Evolutionary conservation across 1,140 invertebrate genomes (phyloP).

Genomic region (Drosophila santomea): DNA sequence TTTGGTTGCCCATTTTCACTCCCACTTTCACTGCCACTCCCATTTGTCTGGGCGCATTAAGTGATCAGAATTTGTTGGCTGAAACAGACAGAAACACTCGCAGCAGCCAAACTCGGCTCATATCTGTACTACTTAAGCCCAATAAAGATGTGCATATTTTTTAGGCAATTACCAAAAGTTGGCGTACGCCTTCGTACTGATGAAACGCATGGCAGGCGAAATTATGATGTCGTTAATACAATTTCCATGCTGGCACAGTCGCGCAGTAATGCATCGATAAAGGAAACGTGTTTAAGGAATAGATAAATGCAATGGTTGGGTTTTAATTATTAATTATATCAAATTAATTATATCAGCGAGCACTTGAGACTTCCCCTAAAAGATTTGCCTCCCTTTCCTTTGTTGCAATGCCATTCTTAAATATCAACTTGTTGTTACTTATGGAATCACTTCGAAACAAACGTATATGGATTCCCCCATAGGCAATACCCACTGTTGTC

Average conservation of each 20-base stretch:
- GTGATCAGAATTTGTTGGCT: slow-evolving; percentile 43
- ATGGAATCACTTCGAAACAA: no score
- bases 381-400: no score
- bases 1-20: background rate
- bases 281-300: background rate
- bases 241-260: slow-evolving; percentile 10
- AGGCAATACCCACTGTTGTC: background rate
- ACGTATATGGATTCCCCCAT: background rate
- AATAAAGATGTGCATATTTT: slow-evolving; percentile 55
- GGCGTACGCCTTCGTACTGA: slow-evolving; percentile 22
- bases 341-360: no score
- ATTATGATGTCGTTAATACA: slow-evolving; percentile 42
- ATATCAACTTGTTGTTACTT: no score
- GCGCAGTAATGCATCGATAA: background rate
- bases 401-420: no score
- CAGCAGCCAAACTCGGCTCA: background rate
- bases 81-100: slow-evolving; percentile 21
- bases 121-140: slow-evolving; percentile 38
- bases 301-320: no score
- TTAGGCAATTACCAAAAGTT: slow-evolving; percentile 44
- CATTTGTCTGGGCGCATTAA: slow-evolving; percentile 39
- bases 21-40: background rate
- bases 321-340: no score
- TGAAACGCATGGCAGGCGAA: slow-evolving; percentile 19
- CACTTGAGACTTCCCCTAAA: no score